Evolutionary conservation across 2,888 invertebrate species (phyloP).

Genomic region (Margaritifera margaritifera): DNA sequence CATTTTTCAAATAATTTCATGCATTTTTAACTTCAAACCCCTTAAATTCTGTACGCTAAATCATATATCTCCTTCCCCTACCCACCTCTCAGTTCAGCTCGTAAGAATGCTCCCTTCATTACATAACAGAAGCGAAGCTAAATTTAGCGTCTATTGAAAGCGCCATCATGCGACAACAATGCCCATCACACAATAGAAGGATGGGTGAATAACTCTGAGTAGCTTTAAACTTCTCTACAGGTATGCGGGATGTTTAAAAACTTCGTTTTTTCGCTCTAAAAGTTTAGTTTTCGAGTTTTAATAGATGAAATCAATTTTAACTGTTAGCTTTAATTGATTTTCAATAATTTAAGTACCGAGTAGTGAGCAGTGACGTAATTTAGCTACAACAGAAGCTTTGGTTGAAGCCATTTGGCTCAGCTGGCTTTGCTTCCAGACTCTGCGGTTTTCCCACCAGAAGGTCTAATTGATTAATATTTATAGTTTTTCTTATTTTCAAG

Average conservation of each 20-base stretch:
- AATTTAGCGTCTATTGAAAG: conserved; percentile 52
- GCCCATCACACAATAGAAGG: conserved; percentile 46
- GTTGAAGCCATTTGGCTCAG: no score
- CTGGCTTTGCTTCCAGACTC: no score
- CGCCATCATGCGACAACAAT: conserved; percentile 64
- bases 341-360: no score
- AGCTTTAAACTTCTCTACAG: conserved; percentile 38
- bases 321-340: no score
- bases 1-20: no score
- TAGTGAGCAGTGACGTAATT: no score
- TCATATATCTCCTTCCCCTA: no score
- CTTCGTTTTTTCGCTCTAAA: conserved; percentile 22
- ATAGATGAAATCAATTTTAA: background rate
- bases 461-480: conserved; percentile 61
- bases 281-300: conserved; percentile 13
- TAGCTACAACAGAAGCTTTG: no score
- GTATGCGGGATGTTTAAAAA: conserved; percentile 35
- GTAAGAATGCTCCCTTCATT: conserved; percentile 14
- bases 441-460: conserved; percentile 27
- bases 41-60: no score
- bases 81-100: no score
- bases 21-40: no score
- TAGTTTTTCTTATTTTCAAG: conserved; percentile 54
- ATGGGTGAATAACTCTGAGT: conserved; percentile 64
- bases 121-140: conserved; percentile 54